Evolutionary conservation across 2,113 vertebrate genomes (phyloP).

Genomic region (Festucalex cinctus): DNA sequence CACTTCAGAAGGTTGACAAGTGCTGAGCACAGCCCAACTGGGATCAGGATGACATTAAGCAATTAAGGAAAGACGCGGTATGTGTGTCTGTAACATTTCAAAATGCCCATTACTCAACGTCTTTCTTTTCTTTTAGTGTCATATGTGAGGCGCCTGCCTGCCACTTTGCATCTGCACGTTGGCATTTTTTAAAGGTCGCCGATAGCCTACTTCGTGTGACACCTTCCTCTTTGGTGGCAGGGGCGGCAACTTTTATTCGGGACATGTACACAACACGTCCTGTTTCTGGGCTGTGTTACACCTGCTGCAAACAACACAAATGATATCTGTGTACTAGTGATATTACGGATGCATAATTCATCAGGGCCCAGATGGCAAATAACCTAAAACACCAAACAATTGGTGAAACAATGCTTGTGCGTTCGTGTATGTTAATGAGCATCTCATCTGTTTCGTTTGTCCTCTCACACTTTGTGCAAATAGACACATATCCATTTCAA

Average conservation of each 20-base stretch:
- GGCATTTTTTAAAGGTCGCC: constrained; percentile 52
- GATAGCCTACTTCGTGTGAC: neutral
- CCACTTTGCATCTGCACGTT: constrained; percentile 20
- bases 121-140: constrained; percentile 30
- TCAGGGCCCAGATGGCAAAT: constrained; percentile 16
- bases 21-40: constrained; percentile 37
- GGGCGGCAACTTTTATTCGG: neutral
- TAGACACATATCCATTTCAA: constrained; percentile 59
- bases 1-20: constrained; percentile 8
- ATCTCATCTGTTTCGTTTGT: constrained; percentile 8
- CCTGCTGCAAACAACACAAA: neutral
- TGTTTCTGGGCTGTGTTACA: too few relatives aligned
- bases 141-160: constrained; percentile 23
- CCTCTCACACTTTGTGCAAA: constrained; percentile 32
- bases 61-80: constrained; percentile 14
- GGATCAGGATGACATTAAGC: neutral
- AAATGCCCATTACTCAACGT: constrained; percentile 50
- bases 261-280: neutral
- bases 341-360: constrained; percentile 53
- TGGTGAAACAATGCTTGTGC: neutral
- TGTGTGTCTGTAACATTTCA: constrained; percentile 32
- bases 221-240: neutral
- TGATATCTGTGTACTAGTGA: neutral
- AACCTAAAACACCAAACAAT: neutral
- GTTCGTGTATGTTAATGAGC: neutral